Evolutionary conservation across 2,888 invertebrate species (phyloP), one percentile per base, ranked within the genome.

Genomic region (Leptinotarsa haldemani): DNA sequence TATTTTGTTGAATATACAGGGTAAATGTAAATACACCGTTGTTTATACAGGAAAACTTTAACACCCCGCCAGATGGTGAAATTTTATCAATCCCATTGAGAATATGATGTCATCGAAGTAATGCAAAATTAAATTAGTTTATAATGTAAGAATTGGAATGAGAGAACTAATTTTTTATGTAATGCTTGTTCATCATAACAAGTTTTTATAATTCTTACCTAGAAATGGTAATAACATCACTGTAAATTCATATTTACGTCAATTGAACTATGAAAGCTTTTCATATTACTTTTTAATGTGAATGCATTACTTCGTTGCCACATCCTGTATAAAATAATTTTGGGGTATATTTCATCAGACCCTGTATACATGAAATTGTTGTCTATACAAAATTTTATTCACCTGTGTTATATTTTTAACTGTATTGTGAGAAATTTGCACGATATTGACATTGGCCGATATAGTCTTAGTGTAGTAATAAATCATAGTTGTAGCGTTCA

Each of bases 1-100:
- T 79, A 79, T 78, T 80, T 76, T 79, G 78, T 80, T 79, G 74
- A 70, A 46, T 74, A 68, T 76, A 66, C 73, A 71, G 63, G 65
- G 52, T 46, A 56, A 20, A 67, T 15, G 56, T 40, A 50, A 53
- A 65, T 40, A 20, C 46, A 65, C 63, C 48, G 53, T 52, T 64
- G 48, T 70, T 74, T 52, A 61, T 70, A 74, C 70, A 65, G 25
- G 58, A 50, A 25, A 66, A 22, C 22, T 30, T 66, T 64, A 47
- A 16, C 61, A 61, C 2, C 30, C 7, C 16, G 9, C 18, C 5
- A 56, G 7, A 1, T 30, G 7, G 30, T 30, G 30, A 30, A 30
- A 30, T 30, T 30, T 30, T 7, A 30, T 30, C 30, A 30, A 30
- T 30, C 30, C 30, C 30, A 30, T 30, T 1, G 1, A 30, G 30